Conservation (phyloP, 2,113 vertebrate genomes). For the Thamnophis sirtalis region DNA sequence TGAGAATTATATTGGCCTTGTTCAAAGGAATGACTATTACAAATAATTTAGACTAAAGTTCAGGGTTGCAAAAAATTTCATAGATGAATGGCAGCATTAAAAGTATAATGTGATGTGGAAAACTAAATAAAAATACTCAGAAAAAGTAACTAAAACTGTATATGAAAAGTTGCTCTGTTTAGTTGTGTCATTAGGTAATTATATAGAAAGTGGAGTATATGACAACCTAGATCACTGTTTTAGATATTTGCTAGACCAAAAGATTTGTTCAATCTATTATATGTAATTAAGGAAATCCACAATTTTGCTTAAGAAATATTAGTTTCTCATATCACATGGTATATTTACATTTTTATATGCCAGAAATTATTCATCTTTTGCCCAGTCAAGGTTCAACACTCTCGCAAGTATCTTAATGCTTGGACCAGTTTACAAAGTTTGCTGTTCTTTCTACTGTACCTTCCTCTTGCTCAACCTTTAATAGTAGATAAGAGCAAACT, state of each 20-base stretch:
- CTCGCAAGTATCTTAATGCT: not conserved
- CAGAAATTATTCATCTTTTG: not conserved
- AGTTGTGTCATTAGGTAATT: slow-evolving; percentile 34
- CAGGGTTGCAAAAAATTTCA: slow-evolving; percentile 68
- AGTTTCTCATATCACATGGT: not conserved
- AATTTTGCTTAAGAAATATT: not conserved
- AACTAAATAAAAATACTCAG: slow-evolving; percentile 56
- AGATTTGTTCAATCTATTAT: slow-evolving; percentile 33
- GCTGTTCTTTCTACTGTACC: no score
- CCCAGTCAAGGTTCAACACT: not conserved
- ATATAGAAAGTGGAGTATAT: slow-evolving; percentile 17
- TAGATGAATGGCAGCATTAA: slow-evolving; percentile 62
- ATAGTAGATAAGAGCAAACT: not conserved
- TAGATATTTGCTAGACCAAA: not conserved
- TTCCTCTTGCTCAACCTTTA: not conserved
- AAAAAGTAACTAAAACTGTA: slow-evolving; percentile 49
- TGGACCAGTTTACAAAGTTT: not conserved
- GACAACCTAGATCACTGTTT: slow-evolving; percentile 3
- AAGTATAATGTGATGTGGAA: slow-evolving; percentile 49
- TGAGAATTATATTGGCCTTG: slow-evolving; percentile 48
- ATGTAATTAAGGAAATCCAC: slow-evolving; percentile 23
- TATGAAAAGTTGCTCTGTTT: slow-evolving; percentile 53
- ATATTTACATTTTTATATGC: not conserved
- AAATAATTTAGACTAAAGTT: slow-evolving; percentile 63
- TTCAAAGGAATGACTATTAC: slow-evolving; percentile 56